phyloP scores from a whole-genome alignment of 2,888 invertebrate genomes.

The Aethes cnicana region DNA sequence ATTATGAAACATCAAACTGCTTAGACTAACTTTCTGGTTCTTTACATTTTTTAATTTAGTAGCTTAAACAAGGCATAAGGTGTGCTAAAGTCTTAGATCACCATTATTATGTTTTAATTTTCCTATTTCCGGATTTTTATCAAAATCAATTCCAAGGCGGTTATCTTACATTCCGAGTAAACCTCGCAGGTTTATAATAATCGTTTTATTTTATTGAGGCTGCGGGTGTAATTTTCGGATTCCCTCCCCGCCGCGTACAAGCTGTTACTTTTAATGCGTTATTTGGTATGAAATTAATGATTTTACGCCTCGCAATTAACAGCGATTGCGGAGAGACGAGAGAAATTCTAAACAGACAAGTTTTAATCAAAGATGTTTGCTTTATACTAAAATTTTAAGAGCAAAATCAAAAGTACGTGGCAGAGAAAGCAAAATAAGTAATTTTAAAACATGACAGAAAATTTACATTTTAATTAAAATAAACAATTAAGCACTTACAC shows the following conservation, averaged over 20 bases:
- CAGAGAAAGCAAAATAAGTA: too few relatives aligned
- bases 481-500: too few relatives aligned
- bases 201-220: constrained; percentile 25
- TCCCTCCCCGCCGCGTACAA: constrained; percentile 54
- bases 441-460: too few relatives aligned
- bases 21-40: too few relatives aligned
- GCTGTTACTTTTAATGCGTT: constrained; percentile 82
- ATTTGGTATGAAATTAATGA: constrained; percentile 79
- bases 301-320: constrained; percentile 75
- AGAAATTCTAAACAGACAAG: constrained; percentile 45
- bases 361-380: constrained; percentile 59
- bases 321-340: constrained; percentile 57
- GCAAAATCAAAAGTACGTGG: too few relatives aligned
- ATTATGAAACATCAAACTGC: too few relatives aligned
- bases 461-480: too few relatives aligned
- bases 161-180: constrained; percentile 1
- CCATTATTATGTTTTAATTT: too few relatives aligned
- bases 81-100: too few relatives aligned
- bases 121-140: not conserved
- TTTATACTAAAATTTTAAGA: not conserved
- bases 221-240: constrained; percentile 38
- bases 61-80: too few relatives aligned
- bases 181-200: constrained; percentile 20
- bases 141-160: constrained; percentile 4
- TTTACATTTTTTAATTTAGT: too few relatives aligned